Evolutionary conservation across 2,113 vertebrate genomes (phyloP).

Genomic region (Pomatorhinus ruficollis): DNA sequence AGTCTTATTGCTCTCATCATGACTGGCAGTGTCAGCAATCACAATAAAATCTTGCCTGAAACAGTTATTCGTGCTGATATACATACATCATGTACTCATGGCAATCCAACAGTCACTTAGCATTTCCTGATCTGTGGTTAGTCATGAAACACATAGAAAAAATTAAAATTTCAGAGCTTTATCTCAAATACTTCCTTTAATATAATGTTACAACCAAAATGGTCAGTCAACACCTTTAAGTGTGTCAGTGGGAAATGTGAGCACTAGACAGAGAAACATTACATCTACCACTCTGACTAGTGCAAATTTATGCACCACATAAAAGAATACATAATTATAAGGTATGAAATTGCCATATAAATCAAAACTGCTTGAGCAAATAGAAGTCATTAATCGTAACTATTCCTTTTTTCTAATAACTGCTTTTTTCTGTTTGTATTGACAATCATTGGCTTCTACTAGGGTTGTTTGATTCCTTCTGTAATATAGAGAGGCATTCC

Average conservation of each 20-base stretch:
- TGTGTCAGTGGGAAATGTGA: not conserved
- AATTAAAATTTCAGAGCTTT: not conserved
- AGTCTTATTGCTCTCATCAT: not conserved
- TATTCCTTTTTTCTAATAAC: not conserved
- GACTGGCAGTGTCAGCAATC: not conserved
- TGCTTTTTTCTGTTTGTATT: not conserved
- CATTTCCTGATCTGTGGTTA: not conserved
- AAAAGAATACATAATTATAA: not conserved
- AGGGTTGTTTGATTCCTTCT: not conserved
- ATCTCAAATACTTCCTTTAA: not conserved
- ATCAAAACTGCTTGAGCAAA: conserved; percentile 11
- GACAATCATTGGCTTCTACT: not conserved
- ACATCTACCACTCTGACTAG: not conserved
- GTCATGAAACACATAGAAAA: not conserved
- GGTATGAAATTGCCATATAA: not conserved
- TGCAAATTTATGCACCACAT: not conserved
- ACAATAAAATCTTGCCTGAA: not conserved
- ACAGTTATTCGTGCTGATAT: not conserved
- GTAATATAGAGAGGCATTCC: not conserved
- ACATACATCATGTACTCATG: not conserved
- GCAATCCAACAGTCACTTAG: not conserved
- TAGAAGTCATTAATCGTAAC: conserved; percentile 14
- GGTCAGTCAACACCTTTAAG: not conserved
- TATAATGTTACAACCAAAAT: not conserved
- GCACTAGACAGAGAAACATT: not conserved